Percentiles rank a stretch among this genome's conserved stretches.
These are phyloP conservation scores for Cistogaster globosa DNA, from an alignment of 2,888 invertebrate species.

Conservation along the genomic window DNA sequence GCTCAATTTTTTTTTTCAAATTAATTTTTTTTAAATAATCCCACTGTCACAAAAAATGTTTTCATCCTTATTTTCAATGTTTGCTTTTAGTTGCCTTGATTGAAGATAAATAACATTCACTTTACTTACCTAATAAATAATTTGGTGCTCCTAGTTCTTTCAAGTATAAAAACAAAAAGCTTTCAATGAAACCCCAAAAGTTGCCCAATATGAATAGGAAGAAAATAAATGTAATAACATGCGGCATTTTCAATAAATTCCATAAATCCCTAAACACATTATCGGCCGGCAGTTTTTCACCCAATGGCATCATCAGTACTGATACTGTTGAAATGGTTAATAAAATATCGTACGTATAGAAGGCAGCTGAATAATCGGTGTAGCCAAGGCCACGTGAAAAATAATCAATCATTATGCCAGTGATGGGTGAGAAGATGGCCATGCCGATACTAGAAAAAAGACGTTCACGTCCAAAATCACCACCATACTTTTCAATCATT, in stretches of 20 bases:
- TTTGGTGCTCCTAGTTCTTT: slow-evolving; percentile 93
- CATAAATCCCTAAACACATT: slow-evolving; percentile 90
- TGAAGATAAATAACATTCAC: neutral
- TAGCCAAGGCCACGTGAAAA: slow-evolving; percentile 85
- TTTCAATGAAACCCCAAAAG: slow-evolving; percentile 95
- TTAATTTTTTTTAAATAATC: no score
- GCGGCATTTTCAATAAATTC: slow-evolving; percentile 90
- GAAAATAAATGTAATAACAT: slow-evolving; percentile 91
- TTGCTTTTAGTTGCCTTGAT: neutral
- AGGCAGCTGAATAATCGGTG: slow-evolving; percentile 94
- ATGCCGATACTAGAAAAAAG: slow-evolving; percentile 92
- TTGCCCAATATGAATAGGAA: slow-evolving; percentile 92
- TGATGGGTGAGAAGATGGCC: slow-evolving; percentile 92
- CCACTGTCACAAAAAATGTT: no score
- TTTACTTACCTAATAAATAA: slow-evolving; percentile 88
- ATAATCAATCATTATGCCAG: slow-evolving; percentile 90
- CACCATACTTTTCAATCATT: slow-evolving; percentile 92
- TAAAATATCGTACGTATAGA: slow-evolving; percentile 89
- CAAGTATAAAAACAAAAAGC: slow-evolving; percentile 92
- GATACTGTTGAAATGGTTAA: slow-evolving; percentile 89
- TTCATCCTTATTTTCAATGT: neutral
- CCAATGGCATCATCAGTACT: slow-evolving; percentile 90
- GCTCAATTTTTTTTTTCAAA: slow-evolving; percentile 5
- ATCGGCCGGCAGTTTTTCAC: slow-evolving; percentile 90
- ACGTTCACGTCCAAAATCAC: slow-evolving; percentile 91